Evolutionary conservation across 2,888 invertebrate genomes (phyloP).

Genomic region (Caenorhabditis sp.): DNA sequence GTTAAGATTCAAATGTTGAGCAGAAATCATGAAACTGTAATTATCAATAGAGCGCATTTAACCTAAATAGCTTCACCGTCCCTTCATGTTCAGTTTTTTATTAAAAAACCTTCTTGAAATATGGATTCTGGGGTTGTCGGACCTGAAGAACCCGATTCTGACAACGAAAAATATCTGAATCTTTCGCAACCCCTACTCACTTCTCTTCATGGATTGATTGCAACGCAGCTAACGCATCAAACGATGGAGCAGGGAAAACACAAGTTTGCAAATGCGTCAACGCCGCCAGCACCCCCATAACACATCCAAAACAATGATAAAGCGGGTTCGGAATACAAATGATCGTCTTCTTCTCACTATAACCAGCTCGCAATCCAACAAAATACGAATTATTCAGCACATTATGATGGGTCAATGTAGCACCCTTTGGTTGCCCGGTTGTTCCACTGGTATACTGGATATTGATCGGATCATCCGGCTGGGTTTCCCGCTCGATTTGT

Average conservation of each 20-base stretch:
- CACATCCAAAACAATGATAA: constrained; percentile 82
- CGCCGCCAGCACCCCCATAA: constrained; percentile 76
- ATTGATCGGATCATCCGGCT: constrained; percentile 79
- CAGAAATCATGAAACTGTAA: too few species aligned
- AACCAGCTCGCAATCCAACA: constrained; percentile 75
- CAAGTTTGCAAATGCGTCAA: constrained; percentile 74
- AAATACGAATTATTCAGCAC: constrained; percentile 82
- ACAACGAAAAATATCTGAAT: constrained; percentile 36
- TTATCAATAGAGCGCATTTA: too few species aligned
- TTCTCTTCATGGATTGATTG: constrained; percentile 78
- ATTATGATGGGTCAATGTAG: constrained; percentile 77
- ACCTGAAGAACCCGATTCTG: neutral
- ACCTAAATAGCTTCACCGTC: too few species aligned
- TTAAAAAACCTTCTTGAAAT: too few species aligned
- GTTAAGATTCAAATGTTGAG: too few species aligned
- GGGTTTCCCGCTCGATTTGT: constrained; percentile 73
- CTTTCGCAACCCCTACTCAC: constrained; percentile 73
- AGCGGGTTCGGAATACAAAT: constrained; percentile 70
- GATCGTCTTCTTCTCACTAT: constrained; percentile 60
- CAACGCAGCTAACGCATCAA: constrained; percentile 77
- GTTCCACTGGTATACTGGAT: constrained; percentile 78
- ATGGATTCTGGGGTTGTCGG: too few species aligned
- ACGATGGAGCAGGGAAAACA: constrained; percentile 73
- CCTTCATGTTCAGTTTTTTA: too few species aligned
- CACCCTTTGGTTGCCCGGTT: constrained; percentile 83